A percentile compares a stretch with the other conserved stretches of the same genome.
Evolutionary conservation across 2,888 invertebrate genomes (phyloP).

Genomic region (Onthophagus sagittarius): DNA sequence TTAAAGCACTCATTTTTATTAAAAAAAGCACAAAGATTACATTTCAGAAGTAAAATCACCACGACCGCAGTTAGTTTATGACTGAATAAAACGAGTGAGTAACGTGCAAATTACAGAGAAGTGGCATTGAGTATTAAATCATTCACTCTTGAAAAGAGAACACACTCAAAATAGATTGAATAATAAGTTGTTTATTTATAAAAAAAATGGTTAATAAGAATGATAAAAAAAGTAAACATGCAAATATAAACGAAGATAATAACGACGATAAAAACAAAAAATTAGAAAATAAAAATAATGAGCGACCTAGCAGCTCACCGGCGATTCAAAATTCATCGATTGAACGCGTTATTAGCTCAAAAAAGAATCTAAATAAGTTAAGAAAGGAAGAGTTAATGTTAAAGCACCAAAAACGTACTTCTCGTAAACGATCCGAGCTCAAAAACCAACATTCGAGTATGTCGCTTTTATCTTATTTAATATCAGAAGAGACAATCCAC

Average conservation of each 20-base stretch:
- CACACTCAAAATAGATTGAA: neutral
- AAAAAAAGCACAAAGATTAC: neutral
- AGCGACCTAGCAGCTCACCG: neutral
- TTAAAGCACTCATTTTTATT: neutral
- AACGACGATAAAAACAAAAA: neutral
- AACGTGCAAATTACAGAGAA: neutral
- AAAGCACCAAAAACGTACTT: no score
- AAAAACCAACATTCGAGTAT: neutral
- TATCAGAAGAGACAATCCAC: neutral
- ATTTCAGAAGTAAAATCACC: neutral
- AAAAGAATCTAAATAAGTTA: neutral
- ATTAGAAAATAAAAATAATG: neutral
- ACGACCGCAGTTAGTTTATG: neutral
- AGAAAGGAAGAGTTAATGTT: neutral
- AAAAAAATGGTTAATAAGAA: neutral
- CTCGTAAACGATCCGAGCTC: no score
- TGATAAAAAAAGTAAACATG: neutral
- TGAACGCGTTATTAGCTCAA: neutral
- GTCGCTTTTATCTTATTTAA: neutral
- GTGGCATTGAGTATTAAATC: neutral
- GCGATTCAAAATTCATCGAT: neutral
- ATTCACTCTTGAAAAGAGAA: neutral
- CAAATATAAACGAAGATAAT: neutral
- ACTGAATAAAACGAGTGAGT: neutral
- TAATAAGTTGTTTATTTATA: neutral